phyloP scores from a whole-genome alignment of 2,113 vertebrate species.

The Climacteris rufus region DNA sequence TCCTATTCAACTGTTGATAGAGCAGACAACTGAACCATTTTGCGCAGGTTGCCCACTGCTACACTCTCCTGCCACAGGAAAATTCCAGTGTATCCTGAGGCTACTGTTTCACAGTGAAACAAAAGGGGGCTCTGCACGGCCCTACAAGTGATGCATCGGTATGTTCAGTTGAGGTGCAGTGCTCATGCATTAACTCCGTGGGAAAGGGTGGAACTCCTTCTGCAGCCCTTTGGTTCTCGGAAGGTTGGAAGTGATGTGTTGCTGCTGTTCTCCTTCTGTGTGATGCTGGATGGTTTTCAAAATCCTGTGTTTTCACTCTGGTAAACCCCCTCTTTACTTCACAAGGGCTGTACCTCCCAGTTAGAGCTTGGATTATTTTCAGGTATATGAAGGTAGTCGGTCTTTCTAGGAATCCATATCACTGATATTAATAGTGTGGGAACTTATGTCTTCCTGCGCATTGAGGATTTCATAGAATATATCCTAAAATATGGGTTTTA shows the following conservation, averaged over 20 bases:
- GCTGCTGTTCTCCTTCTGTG: neutral
- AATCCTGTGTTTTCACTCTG: neutral
- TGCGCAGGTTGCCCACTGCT: neutral
- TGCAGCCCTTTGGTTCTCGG: neutral
- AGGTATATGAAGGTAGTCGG: neutral
- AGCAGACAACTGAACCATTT: neutral
- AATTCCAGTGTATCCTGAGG: neutral
- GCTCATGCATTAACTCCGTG: neutral
- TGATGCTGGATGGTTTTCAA: neutral
- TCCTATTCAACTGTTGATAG: neutral
- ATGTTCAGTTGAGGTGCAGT: neutral
- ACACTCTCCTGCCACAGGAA: neutral
- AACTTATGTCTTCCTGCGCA: neutral
- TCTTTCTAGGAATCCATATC: slow-evolving; percentile 25
- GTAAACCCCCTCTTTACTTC: neutral
- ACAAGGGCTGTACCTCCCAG: neutral
- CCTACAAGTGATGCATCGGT: neutral
- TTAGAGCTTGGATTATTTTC: neutral
- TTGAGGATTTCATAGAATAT: neutral
- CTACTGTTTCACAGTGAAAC: neutral
- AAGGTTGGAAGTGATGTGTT: neutral
- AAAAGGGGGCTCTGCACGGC: neutral
- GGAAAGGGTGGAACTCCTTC: slow-evolving; percentile 10
- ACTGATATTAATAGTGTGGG: neutral
- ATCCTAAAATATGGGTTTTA: neutral